Evolutionary conservation across 2,888 invertebrate genomes (phyloP).

Genomic region (Stegophylla sp.): DNA sequence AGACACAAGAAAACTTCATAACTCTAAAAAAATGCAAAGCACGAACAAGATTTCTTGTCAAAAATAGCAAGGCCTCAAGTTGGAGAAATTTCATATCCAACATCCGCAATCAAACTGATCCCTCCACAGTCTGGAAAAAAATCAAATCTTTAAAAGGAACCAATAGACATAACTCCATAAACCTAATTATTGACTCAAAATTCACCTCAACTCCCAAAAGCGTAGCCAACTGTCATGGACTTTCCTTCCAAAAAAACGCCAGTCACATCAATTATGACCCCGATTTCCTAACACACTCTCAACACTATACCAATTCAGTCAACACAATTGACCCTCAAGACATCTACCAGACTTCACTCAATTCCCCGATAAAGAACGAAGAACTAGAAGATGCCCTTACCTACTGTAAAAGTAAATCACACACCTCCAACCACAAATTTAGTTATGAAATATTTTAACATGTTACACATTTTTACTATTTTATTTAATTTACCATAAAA

Average conservation of each 20-base stretch:
- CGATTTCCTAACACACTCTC: neutral
- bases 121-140: neutral
- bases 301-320: neutral
- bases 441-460: no score
- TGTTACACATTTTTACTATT: no score
- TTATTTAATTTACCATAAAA: no score
- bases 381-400: neutral
- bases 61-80: neutral
- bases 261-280: neutral
- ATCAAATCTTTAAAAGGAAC: slow-evolving; percentile 11
- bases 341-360: neutral
- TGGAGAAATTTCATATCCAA: neutral
- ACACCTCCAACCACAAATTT: no score
- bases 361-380: neutral
- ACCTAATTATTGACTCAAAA: neutral
- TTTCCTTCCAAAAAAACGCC: neutral
- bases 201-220: neutral
- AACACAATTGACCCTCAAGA: neutral
- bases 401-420: neutral
- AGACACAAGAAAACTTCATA: no score
- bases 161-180: neutral
- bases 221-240: neutral
- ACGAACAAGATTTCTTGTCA: neutral
- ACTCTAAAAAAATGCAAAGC: no score
- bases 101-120: neutral